These are phyloP conservation scores for Acronicta leporina DNA, from an alignment of 2,888 invertebrate genomes.

Conservation along the genomic window DNA sequence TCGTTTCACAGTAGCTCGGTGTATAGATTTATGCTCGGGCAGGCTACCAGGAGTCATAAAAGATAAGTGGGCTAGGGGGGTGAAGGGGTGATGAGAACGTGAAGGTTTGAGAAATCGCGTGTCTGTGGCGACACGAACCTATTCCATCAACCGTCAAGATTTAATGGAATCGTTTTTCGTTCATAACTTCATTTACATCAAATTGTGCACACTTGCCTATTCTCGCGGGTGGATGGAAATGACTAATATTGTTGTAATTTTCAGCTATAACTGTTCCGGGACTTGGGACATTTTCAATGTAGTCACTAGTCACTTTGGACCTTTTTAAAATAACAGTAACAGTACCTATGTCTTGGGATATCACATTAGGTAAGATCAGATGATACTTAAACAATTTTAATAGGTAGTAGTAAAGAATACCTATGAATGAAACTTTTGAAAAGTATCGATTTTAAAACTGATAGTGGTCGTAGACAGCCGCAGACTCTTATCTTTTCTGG, in stretches of 20 bases:
- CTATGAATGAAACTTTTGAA: too few relatives aligned
- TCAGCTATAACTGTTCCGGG: slow-evolving; percentile 16
- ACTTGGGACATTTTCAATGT: slow-evolving; percentile 7
- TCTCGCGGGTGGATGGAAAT: slow-evolving; percentile 27
- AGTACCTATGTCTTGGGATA: slow-evolving; percentile 82
- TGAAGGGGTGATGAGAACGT: not conserved
- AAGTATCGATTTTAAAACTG: too few relatives aligned
- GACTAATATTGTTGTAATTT: slow-evolving; percentile 14
- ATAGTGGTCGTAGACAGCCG: too few relatives aligned
- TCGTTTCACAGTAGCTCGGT: too few relatives aligned
- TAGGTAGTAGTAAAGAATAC: too few relatives aligned
- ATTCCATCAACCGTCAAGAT: slow-evolving; percentile 26
- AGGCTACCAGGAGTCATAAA: too few relatives aligned
- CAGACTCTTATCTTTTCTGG: too few relatives aligned
- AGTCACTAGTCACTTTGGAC: slow-evolving; percentile 17
- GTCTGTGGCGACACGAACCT: slow-evolving; percentile 31
- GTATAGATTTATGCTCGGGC: too few relatives aligned
- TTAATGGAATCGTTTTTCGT: slow-evolving; percentile 25
- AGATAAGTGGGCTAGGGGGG: too few relatives aligned
- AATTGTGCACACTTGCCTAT: slow-evolving; percentile 40
- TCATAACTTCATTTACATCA: slow-evolving; percentile 46
- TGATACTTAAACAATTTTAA: too few relatives aligned
- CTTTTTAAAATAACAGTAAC: slow-evolving; percentile 9
- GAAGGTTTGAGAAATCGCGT: slow-evolving; percentile 30
- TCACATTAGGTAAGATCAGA: slow-evolving; percentile 74